Conservation (phyloP, 1,140 invertebrate genomes). For the Drosophila prosaltans region DNA sequence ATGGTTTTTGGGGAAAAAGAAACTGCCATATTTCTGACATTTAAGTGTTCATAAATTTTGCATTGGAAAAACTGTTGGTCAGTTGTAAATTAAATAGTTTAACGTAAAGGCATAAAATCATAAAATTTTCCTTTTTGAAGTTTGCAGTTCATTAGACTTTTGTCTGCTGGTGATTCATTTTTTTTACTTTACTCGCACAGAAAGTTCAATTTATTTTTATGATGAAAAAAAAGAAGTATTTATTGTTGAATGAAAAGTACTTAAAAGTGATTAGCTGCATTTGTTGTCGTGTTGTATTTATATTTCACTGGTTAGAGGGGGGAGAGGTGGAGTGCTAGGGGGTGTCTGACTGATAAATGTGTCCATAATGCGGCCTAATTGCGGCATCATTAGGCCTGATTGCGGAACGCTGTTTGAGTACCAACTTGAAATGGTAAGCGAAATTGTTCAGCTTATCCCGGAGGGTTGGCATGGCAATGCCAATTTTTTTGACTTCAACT, state of each 20-base stretch:
- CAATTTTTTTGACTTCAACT: not conserved
- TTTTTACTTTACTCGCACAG: not conserved
- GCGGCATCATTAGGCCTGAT: conserved; percentile 57
- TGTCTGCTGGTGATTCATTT: not conserved
- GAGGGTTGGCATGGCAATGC: conserved; percentile 20
- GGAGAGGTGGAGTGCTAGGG: not conserved
- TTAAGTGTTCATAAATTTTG: not conserved
- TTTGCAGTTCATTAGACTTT: not conserved
- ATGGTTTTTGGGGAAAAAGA: not conserved
- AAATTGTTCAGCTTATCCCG: conserved; percentile 12
- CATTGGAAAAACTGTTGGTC: not conserved
- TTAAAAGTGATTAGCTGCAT: conserved; percentile 32
- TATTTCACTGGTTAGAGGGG: not conserved
- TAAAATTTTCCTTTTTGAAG: not conserved
- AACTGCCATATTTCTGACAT: not conserved
- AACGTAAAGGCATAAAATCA: too few relatives aligned
- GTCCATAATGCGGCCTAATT: conserved; percentile 74
- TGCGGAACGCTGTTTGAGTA: conserved; percentile 21
- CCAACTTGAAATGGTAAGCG: conserved; percentile 27
- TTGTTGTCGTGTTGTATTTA: conserved; percentile 16
- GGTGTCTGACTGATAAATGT: conserved; percentile 57
- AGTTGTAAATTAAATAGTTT: not conserved
- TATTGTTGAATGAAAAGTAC: conserved; percentile 35
- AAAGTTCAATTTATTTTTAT: conserved; percentile 39
- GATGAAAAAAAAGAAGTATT: conserved; percentile 13